Base-by-base conservation (phyloP, 2,797 vertebrate species). In the Odontamblyopus rebecca region DNA sequence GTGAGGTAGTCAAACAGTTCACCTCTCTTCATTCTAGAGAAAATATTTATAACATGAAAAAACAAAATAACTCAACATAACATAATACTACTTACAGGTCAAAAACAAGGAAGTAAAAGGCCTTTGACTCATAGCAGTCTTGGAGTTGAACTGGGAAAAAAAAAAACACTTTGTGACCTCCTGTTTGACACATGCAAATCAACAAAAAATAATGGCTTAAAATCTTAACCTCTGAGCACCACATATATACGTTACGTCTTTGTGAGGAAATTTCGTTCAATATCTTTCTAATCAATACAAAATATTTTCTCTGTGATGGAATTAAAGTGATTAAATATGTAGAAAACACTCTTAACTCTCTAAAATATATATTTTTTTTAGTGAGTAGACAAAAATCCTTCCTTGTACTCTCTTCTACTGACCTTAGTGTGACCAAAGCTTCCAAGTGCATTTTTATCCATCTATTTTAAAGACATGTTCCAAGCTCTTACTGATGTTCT, bases 1-100 rank as follows among this genome's bases (percentile, higher is more conserved):
- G 97, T 99, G 85, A 99, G 96, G 89, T 99, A 99, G 89, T 99
- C 98, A 48, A 99, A 99, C 73, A 99, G 96, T 82, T 99, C 98
- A 3, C 98, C 98, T 90, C 78, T 97, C 86, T 83, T 98, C 98
- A 99, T 99, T 87, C 98, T 99, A 89, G 0, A 66, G 59, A 63
- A 53, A 67, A 48, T 0, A 12, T 72, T 50, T 1, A 4, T 61
- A 35, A 56, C 50, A 56, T n/a, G 8, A 12, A 67, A 32, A 32
- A 56, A 12, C 8, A 67, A 54, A 67, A 29, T n/a, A 12, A 5
- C 29, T 32, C 19, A 26, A 15, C 26, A 15, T 41, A 41, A 68
- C 2, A 15, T 2, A n/a, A 54, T 56, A 67, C 97, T 56, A 67
- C 97, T 96, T 90, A 99, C 98, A 99, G 86, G 82, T 99, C 97